Conservation (phyloP, 2,888 invertebrate species). For the Tethea ocularis region DNA sequence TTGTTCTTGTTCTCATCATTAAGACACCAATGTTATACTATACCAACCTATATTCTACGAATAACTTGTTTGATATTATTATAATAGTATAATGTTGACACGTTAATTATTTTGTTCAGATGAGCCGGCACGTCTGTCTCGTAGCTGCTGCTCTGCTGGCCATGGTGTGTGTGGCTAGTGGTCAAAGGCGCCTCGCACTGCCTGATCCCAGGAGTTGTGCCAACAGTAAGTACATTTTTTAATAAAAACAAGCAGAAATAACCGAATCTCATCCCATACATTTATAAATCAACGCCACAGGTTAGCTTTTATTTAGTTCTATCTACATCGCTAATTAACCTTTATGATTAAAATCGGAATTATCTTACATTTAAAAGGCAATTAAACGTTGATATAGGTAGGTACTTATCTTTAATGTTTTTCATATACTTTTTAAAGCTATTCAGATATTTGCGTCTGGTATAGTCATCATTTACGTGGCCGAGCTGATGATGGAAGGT, state of each 20-base stretch:
- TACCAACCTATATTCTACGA: too few relatives aligned
- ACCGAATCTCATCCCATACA: neutral
- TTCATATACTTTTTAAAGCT: too few relatives aligned
- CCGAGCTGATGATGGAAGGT: too few relatives aligned
- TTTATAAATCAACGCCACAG: neutral
- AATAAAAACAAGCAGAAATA: neutral
- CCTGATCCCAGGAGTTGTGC: constrained; percentile 95
- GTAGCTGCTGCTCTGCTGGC: constrained; percentile 74
- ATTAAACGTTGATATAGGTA: too few relatives aligned
- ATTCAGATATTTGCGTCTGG: too few relatives aligned
- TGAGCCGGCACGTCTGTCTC: constrained; percentile 73
- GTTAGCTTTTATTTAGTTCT: neutral
- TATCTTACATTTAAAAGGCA: too few relatives aligned
- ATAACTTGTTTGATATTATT: too few relatives aligned
- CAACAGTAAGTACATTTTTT: constrained; percentile 87
- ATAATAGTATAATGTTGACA: neutral
- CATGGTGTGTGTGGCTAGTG: constrained; percentile 88
- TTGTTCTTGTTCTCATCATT: too few relatives aligned
- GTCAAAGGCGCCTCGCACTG: constrained; percentile 92
- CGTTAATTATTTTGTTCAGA: constrained; percentile 48
- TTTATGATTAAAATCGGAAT: neutral
- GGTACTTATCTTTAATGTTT: too few relatives aligned
- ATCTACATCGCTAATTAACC: neutral
- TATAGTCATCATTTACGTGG: too few relatives aligned
- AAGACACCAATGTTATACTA: too few relatives aligned